Evolutionary conservation across 2,888 invertebrate species (phyloP).

Genomic region (Eudasyphora cyanicolor): DNA sequence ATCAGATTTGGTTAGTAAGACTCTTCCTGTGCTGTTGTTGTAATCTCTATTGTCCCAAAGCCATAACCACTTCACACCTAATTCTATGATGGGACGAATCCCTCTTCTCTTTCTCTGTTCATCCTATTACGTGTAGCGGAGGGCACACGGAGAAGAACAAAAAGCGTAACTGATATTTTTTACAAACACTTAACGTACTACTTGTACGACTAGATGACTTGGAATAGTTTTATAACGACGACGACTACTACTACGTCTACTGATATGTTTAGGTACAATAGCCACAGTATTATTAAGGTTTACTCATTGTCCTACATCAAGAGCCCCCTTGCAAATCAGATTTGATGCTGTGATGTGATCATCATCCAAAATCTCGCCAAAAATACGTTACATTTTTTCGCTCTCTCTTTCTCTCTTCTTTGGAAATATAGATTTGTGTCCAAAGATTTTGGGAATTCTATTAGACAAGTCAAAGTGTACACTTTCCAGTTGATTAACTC

Average conservation of each 20-base stretch:
- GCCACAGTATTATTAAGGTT: not conserved
- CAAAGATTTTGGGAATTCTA: not conserved
- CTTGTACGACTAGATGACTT: not conserved
- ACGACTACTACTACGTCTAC: too few relatives aligned
- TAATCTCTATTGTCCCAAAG: not conserved
- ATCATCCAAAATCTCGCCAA: not conserved
- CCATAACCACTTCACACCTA: constrained; percentile 27
- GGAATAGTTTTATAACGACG: not conserved
- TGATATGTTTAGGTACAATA: not conserved
- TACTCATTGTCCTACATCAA: not conserved
- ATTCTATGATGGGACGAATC: not conserved
- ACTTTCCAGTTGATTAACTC: constrained; percentile 56
- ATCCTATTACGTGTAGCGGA: constrained; percentile 1
- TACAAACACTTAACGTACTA: not conserved
- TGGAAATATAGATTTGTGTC: constrained; percentile 7
- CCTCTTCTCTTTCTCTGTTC: not conserved
- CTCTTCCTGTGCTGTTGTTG: too few relatives aligned
- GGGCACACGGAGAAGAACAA: not conserved
- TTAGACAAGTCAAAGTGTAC: constrained; percentile 39
- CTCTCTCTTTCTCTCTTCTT: too few relatives aligned
- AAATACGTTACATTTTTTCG: constrained; percentile 13
- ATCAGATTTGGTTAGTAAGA: constrained; percentile 12
- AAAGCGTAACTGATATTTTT: constrained; percentile 58
- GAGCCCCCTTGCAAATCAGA: not conserved
- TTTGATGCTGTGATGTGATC: too few relatives aligned